phyloP scores from a whole-genome alignment of 2,888 invertebrate species.

The Mesorhabditis spiculigera region DNA sequence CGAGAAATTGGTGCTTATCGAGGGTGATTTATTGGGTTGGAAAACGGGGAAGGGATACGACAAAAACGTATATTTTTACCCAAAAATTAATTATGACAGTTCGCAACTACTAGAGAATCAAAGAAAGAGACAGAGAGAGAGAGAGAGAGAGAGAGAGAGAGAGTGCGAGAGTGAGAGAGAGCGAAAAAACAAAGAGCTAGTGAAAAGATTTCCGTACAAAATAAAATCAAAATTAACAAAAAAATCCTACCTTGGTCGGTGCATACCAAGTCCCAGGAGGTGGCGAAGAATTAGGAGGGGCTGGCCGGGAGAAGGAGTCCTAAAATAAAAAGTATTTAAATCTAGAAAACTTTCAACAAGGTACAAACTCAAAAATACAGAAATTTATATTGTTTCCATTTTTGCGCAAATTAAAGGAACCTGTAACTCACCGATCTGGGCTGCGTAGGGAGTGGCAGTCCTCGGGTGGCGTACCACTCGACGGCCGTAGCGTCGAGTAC shows the following conservation, averaged over 20 bases:
- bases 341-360: background rate
- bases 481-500: constrained; percentile 78
- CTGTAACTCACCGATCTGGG: constrained; percentile 20
- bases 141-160: no score
- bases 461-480: constrained; percentile 66
- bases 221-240: background rate
- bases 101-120: no score
- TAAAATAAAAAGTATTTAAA: background rate
- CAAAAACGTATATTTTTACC: no score
- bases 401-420: background rate
- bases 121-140: no score
- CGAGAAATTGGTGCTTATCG: no score
- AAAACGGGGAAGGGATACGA: background rate
- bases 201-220: no score
- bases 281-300: background rate
- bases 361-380: background rate
- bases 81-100: no score
- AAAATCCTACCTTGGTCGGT: background rate
- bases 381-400: background rate
- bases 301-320: background rate
- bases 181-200: no score
- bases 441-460: constrained; percentile 37
- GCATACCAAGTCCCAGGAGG: background rate
- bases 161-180: no score
- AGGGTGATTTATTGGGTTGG: no score